Evolutionary conservation across 2,113 vertebrate species (phyloP).

Genomic region (Brachypteracias leptosomus): DNA sequence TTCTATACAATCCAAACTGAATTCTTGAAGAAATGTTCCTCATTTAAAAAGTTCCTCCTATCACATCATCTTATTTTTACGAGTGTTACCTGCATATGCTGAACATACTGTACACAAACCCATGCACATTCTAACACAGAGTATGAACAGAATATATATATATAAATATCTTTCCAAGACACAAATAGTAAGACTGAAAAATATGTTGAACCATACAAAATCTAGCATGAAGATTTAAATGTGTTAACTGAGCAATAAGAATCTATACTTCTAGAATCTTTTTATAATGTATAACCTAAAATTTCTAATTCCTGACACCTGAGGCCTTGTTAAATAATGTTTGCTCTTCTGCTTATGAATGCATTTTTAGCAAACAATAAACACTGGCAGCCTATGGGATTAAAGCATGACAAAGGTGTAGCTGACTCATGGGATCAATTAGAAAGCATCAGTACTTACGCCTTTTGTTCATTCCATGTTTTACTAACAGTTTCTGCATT

Average conservation of each 20-base stretch:
- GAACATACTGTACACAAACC: background rate
- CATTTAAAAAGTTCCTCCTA: conserved; percentile 11
- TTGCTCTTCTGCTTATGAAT: conserved; percentile 53
- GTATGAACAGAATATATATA: background rate
- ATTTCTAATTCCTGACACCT: conserved; percentile 28
- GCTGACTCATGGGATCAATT: conserved; percentile 80
- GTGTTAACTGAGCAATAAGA: background rate
- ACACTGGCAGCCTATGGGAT: conserved; percentile 68
- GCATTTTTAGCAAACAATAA: conserved; percentile 67
- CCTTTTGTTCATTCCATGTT: conserved; percentile 47
- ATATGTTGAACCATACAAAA: background rate
- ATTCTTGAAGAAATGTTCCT: background rate
- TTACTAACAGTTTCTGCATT: conserved; percentile 46
- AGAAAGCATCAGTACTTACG: conserved; percentile 63
- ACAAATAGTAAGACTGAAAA: background rate
- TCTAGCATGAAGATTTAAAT: background rate
- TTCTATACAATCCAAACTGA: background rate
- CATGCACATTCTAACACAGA: background rate
- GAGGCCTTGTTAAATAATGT: conserved; percentile 48
- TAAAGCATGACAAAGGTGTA: conserved; percentile 70
- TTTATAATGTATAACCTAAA: background rate
- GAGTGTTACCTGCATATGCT: background rate
- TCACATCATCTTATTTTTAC: background rate
- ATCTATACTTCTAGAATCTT: background rate
- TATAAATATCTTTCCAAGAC: background rate